Base-by-base conservation (phyloP, 2,113 vertebrate species). In the Poicephalus meyeri region DNA sequence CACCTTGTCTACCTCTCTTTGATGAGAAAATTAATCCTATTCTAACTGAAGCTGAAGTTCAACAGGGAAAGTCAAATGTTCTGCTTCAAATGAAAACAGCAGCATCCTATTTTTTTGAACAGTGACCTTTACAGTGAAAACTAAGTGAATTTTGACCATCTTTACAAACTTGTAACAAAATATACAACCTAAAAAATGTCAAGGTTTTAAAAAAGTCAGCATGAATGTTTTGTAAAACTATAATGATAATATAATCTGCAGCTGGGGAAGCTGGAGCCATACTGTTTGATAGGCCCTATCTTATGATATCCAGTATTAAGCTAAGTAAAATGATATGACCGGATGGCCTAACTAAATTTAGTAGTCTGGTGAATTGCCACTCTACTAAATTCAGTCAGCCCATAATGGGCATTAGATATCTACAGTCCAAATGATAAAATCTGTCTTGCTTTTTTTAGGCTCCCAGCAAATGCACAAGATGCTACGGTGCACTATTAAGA, bases 321-420 rank as follows among this genome's bases (percentile, higher is more conserved):
- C 96, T 83, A 90, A 93, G 95, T 95, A 95, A 97, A 97, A 94
- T 84, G 69, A 96, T 95, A 92, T 86, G 86, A 93, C 93, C 31
- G 89, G 96, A 96, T 94, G 80, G 94, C 69, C 95, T 96, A 96
- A 96, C 93, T 92, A 97, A 96, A 97, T 97, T 96, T 94, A 96
- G 96, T 92, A 96, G 92, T 91, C 94, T 93, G 88, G 91, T 96
- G 95, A 95, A 96, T 96, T 96, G 93, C 91, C 88, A 95, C 86
- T 96, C 92, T 89, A 92, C 95, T 94, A 96, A 96, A 96, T 96
- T 92, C 94, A 96, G 96, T 87, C 47, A 49, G 86, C 58, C 53
- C 23, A 17, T 96, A 94, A 97, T 96, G 90, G 93, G 88, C 95
- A 96, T 96, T 96, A 88, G 81, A 81, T 90, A 96, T 94, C 96